These are phyloP conservation scores for Achroia grisella DNA, from an alignment of 1,140 invertebrate genomes.

Conservation along the genomic window DNA sequence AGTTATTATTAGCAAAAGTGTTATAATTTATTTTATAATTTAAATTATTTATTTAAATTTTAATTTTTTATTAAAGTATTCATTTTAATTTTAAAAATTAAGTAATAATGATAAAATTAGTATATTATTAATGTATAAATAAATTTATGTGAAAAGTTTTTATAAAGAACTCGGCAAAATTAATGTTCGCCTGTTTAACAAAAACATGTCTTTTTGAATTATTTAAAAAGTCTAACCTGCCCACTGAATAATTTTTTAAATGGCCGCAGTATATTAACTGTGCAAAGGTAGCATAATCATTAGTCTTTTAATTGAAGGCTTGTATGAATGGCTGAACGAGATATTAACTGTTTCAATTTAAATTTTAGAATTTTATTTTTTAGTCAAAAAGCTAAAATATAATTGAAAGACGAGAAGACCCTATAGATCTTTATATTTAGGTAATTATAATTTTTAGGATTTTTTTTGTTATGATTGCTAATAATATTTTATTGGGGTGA, in stretches of 20 bases:
- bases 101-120: slow-evolving; percentile 74
- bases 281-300: slow-evolving; percentile 83
- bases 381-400: slow-evolving; percentile 79
- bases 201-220: slow-evolving; percentile 81
- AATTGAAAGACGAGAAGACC: slow-evolving; percentile 76
- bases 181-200: slow-evolving; percentile 81
- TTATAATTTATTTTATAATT: slow-evolving; percentile 41
- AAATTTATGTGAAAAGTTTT: slow-evolving; percentile 49
- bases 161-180: slow-evolving; percentile 78
- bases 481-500: slow-evolving; percentile 36
- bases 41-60: slow-evolving; percentile 38
- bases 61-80: slow-evolving; percentile 60
- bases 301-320: slow-evolving; percentile 80
- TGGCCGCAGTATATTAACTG: slow-evolving; percentile 78
- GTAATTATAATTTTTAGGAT: slow-evolving; percentile 19
- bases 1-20: slow-evolving; percentile 34
- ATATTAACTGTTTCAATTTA: slow-evolving; percentile 48
- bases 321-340: slow-evolving; percentile 77
- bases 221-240: slow-evolving; percentile 77
- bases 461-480: slow-evolving; percentile 46
- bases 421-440: slow-evolving; percentile 77
- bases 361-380: slow-evolving; percentile 73
- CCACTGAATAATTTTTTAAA: slow-evolving; percentile 76
- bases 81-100: slow-evolving; percentile 27
- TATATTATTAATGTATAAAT: slow-evolving; percentile 45